Evolutionary conservation across 1,140 invertebrate species (phyloP), one percentile per base, ranked within the genome.

Genomic region (Stegodyphus dumicola): DNA sequence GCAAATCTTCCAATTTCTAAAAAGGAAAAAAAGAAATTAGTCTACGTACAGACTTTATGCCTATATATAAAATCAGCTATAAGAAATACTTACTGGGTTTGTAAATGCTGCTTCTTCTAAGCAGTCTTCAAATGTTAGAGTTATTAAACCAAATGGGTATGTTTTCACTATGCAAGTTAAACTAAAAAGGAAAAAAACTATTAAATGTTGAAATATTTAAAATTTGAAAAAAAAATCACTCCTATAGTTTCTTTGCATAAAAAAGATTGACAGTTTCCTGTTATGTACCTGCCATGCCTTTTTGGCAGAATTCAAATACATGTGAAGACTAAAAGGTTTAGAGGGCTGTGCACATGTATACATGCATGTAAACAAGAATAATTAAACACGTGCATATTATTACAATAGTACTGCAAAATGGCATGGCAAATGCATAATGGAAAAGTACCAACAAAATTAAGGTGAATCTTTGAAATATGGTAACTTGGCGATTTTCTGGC

Each of bases 1-100:
- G 9, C n/a, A 87, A 69, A 51, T 83, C 86, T 77, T 87, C 86
- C 7, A 83, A 54, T 83, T 77, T 83, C 86, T 87, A 54, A 13
- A 76, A 7, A 67, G 18, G 51, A 84, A 67, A 48, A 66, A 66
- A n/a, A n/a, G n/a, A n/a, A n/a, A n/a, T n/a, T n/a, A n/a, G n/a
- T n/a, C n/a, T 65, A 17, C 56, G 51, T 7, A 18, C 33, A 15
- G 6, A 5, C 9, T 5, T 75, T 54, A 75, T 5, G 51, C n/a
- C 18, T 18, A 13, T 6, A 65, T 7, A 17, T 11, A 13, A 64
- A 15, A 60, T 18, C 18, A 0, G 48, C 9, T 17, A 11, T 77
- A 77, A 64, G 6, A 10, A 3, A 76, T 48, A 84, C 81, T 67
- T 69, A 84, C 81, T 48, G 81, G 81, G 51, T 84, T 84, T 53